A percentile compares a stretch with the other conserved stretches of the same genome.
Evolutionary conservation across 2,797 vertebrate genomes (phyloP).

Genomic region (Micrastur ruficollis): DNA sequence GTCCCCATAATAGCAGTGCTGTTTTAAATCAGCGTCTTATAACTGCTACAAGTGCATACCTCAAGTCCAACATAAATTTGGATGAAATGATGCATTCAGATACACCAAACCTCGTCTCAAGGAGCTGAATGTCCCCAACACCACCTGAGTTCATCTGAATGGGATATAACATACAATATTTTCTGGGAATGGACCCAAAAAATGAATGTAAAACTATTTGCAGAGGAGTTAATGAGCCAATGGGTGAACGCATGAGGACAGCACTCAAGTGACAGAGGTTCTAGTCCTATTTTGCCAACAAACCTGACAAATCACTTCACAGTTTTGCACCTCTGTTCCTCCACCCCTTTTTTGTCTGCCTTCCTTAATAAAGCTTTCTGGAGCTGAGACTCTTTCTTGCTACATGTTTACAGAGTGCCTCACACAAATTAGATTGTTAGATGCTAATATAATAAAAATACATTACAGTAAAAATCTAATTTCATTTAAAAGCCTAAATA

Average conservation of each 20-base stretch:
- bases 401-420: background rate
- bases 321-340: background rate
- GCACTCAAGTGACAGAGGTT: background rate
- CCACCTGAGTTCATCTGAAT: background rate
- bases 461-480: constrained; percentile 29
- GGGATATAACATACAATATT: background rate
- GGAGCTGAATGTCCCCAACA: background rate
- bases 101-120: background rate
- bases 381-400: background rate
- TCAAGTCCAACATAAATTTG: background rate
- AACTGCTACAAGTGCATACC: background rate
- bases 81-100: background rate
- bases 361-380: background rate
- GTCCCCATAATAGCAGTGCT: background rate
- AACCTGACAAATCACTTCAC: background rate
- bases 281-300: background rate
- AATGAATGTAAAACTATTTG: background rate
- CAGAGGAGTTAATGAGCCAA: background rate
- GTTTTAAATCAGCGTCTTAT: background rate
- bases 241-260: background rate
- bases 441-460: constrained; percentile 42
- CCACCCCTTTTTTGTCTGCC: background rate
- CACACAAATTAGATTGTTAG: constrained; percentile 37
- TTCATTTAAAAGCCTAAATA: constrained; percentile 33
- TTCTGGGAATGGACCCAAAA: background rate